Evolutionary conservation across 2,113 vertebrate genomes (phyloP).

Genomic region (Mormoops blainvillei): DNA sequence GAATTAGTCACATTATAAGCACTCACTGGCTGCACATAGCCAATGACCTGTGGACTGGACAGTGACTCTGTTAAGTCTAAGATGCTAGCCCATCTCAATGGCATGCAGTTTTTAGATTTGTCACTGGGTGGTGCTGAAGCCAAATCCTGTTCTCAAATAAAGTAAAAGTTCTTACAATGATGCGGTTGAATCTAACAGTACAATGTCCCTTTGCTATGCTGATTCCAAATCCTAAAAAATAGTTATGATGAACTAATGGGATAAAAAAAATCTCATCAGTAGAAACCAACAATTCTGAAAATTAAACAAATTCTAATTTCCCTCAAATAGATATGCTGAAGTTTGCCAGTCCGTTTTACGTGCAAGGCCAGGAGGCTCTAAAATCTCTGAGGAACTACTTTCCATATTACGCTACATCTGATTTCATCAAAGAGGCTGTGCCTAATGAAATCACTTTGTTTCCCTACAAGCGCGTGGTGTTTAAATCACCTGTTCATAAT

Average conservation of each 20-base stretch:
- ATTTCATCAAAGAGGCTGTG: neutral
- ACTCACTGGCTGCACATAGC: fast-evolving
- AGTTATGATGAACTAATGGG: neutral
- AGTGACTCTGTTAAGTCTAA: fast-evolving
- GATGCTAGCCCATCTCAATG: neutral
- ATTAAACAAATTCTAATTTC: neutral
- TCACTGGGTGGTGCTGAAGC: conserved; percentile 61
- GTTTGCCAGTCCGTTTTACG: neutral
- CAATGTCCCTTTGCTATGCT: neutral
- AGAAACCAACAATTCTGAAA: neutral
- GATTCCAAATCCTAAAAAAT: neutral
- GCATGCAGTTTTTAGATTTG: conserved; percentile 32
- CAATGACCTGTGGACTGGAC: neutral
- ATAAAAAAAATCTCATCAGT: neutral
- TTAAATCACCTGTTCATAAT: neutral
- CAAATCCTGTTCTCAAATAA: conserved; percentile 12
- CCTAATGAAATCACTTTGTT: neutral
- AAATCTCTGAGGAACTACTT: neutral
- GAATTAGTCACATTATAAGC: neutral
- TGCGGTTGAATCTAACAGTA: fast-evolving
- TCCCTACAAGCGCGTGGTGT: neutral
- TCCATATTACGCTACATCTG: neutral
- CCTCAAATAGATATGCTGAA: neutral
- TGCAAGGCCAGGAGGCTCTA: neutral
- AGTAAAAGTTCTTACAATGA: neutral